Percentiles rank a stretch among this genome's conserved stretches.
These are phyloP conservation scores for Cyclophora punctaria DNA, from an alignment of 2,888 invertebrate species.

Conservation along the genomic window DNA sequence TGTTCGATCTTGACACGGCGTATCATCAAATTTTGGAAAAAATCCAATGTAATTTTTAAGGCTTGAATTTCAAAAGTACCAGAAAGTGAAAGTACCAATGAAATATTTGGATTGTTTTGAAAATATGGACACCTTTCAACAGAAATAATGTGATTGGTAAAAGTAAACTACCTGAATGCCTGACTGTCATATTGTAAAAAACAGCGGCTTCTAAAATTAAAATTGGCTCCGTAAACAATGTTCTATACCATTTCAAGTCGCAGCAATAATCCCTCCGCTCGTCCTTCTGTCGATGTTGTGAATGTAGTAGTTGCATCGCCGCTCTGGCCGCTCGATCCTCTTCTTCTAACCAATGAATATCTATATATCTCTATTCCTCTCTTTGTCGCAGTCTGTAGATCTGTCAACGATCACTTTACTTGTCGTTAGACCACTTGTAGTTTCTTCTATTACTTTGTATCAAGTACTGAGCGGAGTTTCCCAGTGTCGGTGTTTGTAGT, in stretches of 20 bases:
- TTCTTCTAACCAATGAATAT: constrained; percentile 58
- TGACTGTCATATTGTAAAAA: neutral
- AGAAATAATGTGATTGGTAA: neutral
- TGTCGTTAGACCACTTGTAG: constrained; percentile 69
- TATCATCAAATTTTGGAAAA: no score
- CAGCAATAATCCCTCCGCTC: constrained; percentile 60
- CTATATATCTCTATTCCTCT: constrained; percentile 58
- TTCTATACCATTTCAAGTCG: constrained; percentile 67
- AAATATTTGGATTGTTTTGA: no score
- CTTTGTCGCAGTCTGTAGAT: constrained; percentile 65
- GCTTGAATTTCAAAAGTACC: no score
- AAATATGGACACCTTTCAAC: no score
- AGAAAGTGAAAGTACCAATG: no score
- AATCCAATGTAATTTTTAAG: no score
- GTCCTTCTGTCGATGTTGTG: constrained; percentile 69
- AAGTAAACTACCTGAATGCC: constrained; percentile 6
- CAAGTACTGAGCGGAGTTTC: constrained; percentile 61
- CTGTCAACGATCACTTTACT: constrained; percentile 52
- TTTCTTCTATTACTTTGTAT: constrained; percentile 63
- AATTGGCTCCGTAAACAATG: constrained; percentile 20
- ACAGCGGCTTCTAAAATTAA: constrained; percentile 12
- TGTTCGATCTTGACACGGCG: no score
- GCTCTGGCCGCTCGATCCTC: constrained; percentile 57
- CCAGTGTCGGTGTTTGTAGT: constrained; percentile 63
- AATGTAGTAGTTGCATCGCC: constrained; percentile 72